These are phyloP conservation scores for Eurystomus glaucurus DNA, from an alignment of 2,797 vertebrate species.

Conservation along the genomic window DNA sequence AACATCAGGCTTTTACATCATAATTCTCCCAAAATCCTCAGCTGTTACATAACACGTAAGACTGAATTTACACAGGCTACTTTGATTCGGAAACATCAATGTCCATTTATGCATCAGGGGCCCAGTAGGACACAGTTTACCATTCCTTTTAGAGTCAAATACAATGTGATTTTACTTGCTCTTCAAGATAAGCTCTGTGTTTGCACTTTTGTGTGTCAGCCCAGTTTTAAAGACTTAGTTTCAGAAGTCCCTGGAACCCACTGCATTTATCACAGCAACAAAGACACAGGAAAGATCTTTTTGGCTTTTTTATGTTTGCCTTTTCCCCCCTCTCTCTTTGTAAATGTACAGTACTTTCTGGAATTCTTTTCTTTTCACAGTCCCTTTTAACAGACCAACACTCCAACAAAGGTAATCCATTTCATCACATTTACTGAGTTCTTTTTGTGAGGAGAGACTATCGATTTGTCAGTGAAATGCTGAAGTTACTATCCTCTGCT, in stretches of 20 bases:
- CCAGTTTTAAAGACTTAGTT: slow-evolving; percentile 15
- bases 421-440: background rate
- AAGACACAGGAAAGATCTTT: background rate
- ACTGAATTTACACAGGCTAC: slow-evolving; percentile 2
- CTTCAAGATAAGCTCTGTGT: slow-evolving; percentile 5
- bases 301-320: background rate
- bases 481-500: background rate
- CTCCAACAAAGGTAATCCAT: slow-evolving; percentile 4
- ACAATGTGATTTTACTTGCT: slow-evolving; percentile 30
- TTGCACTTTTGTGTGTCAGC: background rate
- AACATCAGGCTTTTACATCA: slow-evolving; percentile 37
- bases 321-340: background rate
- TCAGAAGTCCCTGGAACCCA: background rate
- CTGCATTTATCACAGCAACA: slow-evolving; percentile 42
- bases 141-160: background rate
- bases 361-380: slow-evolving; percentile 33
- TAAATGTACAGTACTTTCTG: slow-evolving; percentile 27
- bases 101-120: background rate
- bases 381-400: background rate
- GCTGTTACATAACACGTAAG: slow-evolving; percentile 51
- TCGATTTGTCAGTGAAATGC: slow-evolving; percentile 3
- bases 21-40: slow-evolving; percentile 62
- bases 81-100: slow-evolving; percentile 15
- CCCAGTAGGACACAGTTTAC: background rate
- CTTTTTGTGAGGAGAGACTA: background rate